Percentiles rank a stretch among this genome's conserved stretches.
Evolutionary conservation across 2,888 invertebrate species (phyloP).

Genomic region (Xestia xanthographa): DNA sequence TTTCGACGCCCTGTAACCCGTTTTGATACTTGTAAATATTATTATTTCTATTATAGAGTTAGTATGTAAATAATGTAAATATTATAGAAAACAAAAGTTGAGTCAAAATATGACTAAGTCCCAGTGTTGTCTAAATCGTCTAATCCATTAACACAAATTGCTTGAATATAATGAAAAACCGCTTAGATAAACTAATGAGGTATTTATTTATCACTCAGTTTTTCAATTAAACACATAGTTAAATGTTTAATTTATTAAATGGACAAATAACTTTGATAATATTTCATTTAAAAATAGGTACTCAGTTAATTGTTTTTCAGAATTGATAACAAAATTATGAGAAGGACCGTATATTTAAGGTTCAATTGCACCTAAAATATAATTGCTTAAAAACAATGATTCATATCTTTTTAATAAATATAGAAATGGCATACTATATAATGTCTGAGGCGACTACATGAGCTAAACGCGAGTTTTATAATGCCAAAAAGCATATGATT

Average conservation of each 20-base stretch:
- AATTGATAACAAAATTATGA: neutral
- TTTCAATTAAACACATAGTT: slow-evolving; percentile 3
- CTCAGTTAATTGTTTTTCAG: neutral
- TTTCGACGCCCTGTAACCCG: too few relatives aligned
- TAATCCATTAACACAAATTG: neutral
- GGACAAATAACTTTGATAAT: neutral
- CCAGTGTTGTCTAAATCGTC: neutral
- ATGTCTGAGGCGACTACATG: too few relatives aligned
- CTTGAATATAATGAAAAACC: slow-evolving; percentile 25
- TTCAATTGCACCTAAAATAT: neutral
- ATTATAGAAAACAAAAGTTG: too few relatives aligned
- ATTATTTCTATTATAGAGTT: too few relatives aligned
- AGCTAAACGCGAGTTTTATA: too few relatives aligned
- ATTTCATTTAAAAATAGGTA: neutral
- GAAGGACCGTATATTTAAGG: neutral
- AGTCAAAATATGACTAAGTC: neutral
- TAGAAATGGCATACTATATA: neutral
- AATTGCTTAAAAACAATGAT: neutral
- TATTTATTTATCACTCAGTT: slow-evolving; percentile 11
- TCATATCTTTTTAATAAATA: neutral
- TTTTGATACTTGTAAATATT: too few relatives aligned
- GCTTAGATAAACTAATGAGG: slow-evolving; percentile 23
- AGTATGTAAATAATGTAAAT: too few relatives aligned
- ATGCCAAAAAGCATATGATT: too few relatives aligned
- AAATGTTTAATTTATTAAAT: neutral